Evolutionary conservation across 2,113 vertebrate genomes (phyloP), one percentile per base, ranked within the genome.

Genomic region (Laticauda colubrina): DNA sequence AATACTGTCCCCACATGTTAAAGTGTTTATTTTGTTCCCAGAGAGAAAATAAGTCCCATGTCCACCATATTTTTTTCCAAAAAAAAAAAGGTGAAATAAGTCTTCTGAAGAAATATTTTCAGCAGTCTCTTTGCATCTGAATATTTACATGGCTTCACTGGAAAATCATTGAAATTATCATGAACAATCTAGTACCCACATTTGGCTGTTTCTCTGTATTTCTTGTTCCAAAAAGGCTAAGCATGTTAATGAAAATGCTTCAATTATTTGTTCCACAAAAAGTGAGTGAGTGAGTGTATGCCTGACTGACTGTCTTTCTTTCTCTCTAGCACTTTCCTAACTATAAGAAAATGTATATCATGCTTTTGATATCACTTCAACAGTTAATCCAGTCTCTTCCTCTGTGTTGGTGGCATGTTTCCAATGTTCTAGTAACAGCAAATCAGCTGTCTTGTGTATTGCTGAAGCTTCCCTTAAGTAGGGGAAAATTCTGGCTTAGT

Each of bases 401-500:
- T 87, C 57, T 56, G 0, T 0, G 91, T 69, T 54, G 21, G 24
- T 0, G 1, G 92, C 91, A 90, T 34, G 39, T 2, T 21, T 91
- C 94, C 94, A 92, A n/a, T 45, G 91, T 93, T 93, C 92, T 94
- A 93, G 91, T 87, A 92, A 93, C 64, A 89, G 0, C 0, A 48
- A 75, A 81, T 87, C n/a, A 87, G 54, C 64, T 93, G 57, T 90
- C 91, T 81, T 54, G 55, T 88, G 90, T 56, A 85, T 75, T 92
- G 57, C 24, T 34, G 64, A 12, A 94, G 88, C 91, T 61, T 92
- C 86, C 92, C 91, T 24, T 87, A 23, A 0, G 39, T 26, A 89
- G 89, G 92, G 88, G 51, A 93, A 51, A 95, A 95, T 89, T 89
- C 89, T 55, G 87, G 89, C 56, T 90, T 95, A 94, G 89, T 92